Evolutionary conservation across 1,140 invertebrate genomes (phyloP), one percentile per base, ranked within the genome.

Genomic region (Ptiloglossa arizonensis): DNA sequence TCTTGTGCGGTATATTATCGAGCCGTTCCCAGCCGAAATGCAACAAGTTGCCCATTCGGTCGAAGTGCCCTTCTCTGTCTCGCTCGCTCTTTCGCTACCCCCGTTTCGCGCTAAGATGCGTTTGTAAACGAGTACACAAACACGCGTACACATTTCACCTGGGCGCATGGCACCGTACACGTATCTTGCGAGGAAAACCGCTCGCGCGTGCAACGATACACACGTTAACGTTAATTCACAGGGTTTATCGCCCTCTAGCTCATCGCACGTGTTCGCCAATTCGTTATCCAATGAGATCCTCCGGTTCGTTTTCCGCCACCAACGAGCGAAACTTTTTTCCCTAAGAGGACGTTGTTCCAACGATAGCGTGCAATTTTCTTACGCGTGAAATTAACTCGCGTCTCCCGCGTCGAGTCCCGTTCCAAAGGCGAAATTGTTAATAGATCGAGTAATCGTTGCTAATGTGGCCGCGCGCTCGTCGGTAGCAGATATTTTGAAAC

Each of bases 31-130:
- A 81, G 82, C 84, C 77, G 87, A 88, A 89, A 90, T 66, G 90
- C 90, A 91, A 91, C 90, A 91, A 91, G 90, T 91, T 90, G 90
- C 90, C 89, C 90, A 90, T 91, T 91, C 84, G 81, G 78, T 77
- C 81, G 57, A 77, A 86, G 82, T 84, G 79, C 87, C 83, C 84
- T 80, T 71, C 57, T 66, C 62, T 66, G 41, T 11, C 57, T 46
- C 70, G 35, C 66, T n/a, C 46, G 27, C 50, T 17, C 50, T 32
- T 29, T 22, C 22, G 5, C 22, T 19, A 22, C 63, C 29, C 35
- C n/a, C n/a, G n/a, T n/a, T 41, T 27, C 29, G 32, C 32, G 6
- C 44, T 69, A 62, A 79, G 35, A 63, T 46, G 60, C 60, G 11
- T 22, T 19, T 6, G n/a, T 59, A 48, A 68, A 64, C 5, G 67